Evolutionary conservation across 35 echinoderm and acorn worm species (phyloP).

Genomic region (Ophiothrix spiculata): DNA sequence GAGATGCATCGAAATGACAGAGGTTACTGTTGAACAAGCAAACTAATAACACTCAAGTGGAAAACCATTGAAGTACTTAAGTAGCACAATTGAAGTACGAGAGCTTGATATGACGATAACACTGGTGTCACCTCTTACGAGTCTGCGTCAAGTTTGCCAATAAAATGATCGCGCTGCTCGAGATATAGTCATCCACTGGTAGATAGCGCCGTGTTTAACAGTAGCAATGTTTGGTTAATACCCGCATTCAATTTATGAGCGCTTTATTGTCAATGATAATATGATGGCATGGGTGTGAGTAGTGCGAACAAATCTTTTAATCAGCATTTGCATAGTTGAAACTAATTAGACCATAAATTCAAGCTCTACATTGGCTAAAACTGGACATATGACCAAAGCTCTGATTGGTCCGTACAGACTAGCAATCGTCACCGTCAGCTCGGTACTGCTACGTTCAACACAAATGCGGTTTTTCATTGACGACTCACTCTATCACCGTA

Average conservation of each 20-base stretch:
- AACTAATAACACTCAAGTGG: neutral
- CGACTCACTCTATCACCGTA: neutral
- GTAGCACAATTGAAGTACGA: neutral
- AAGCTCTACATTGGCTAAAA: neutral
- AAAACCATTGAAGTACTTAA: slow-evolving; percentile 13
- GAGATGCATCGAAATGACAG: neutral
- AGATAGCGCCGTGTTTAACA: neutral
- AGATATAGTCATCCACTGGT: slow-evolving; percentile 8
- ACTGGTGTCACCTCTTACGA: neutral
- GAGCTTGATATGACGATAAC: neutral
- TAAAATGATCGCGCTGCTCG: neutral
- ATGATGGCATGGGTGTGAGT: slow-evolving; percentile 11
- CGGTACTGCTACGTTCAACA: neutral
- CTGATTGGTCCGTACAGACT: neutral
- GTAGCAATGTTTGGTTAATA: neutral
- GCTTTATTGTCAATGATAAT: slow-evolving; percentile 4
- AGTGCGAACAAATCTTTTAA: slow-evolving; percentile 33
- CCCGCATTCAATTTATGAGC: neutral
- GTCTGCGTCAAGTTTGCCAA: neutral
- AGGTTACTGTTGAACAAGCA: neutral
- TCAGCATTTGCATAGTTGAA: slow-evolving; percentile 43
- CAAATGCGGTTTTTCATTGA: neutral
- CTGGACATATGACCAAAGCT: neutral
- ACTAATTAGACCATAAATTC: slow-evolving; percentile 37
- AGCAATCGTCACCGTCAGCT: neutral